A percentile compares a stretch with the other conserved stretches of the same genome.
phyloP scores from a whole-genome alignment of 2,888 invertebrate species.

The Cyaniris semiargus region DNA sequence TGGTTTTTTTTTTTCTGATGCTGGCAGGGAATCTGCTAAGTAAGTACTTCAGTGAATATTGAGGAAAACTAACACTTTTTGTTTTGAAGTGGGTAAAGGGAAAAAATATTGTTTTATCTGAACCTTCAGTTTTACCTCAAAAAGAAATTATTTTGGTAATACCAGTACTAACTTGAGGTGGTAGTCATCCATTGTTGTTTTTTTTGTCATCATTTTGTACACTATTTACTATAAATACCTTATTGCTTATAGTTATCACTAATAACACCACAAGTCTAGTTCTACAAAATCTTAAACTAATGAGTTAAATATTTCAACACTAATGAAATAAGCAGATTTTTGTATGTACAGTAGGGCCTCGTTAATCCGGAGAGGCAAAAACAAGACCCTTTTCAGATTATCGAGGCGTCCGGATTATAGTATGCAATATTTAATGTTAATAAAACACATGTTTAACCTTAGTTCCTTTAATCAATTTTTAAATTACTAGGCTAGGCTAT shows the following conservation, averaged over 20 bases:
- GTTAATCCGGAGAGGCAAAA: too few relatives aligned
- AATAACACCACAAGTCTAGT: too few relatives aligned
- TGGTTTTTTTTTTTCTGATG: conserved; percentile 70
- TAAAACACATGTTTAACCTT: too few relatives aligned
- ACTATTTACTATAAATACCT: not conserved
- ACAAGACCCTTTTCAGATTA: too few relatives aligned
- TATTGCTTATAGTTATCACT: not conserved
- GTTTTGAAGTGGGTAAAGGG: conserved; percentile 36
- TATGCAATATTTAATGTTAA: too few relatives aligned
- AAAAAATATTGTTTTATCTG: not conserved
- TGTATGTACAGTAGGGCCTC: too few relatives aligned
- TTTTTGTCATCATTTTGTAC: not conserved
- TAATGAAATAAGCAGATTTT: too few relatives aligned
- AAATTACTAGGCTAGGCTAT: too few relatives aligned
- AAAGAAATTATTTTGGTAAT: not conserved
- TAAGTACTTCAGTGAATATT: conserved; percentile 59
- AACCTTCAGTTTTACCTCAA: not conserved
- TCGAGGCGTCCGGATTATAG: too few relatives aligned
- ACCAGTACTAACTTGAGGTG: conserved; percentile 1
- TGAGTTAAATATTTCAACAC: too few relatives aligned
- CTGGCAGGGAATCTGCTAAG: conserved; percentile 81
- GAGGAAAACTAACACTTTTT: conserved; percentile 44
- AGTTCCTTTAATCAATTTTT: too few relatives aligned
- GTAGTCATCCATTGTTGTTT: not conserved
- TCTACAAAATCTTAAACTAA: too few relatives aligned